Evolutionary conservation across 2,888 invertebrate genomes (phyloP), one percentile per base, ranked within the genome.

Genomic region (Dorcus hopei): DNA sequence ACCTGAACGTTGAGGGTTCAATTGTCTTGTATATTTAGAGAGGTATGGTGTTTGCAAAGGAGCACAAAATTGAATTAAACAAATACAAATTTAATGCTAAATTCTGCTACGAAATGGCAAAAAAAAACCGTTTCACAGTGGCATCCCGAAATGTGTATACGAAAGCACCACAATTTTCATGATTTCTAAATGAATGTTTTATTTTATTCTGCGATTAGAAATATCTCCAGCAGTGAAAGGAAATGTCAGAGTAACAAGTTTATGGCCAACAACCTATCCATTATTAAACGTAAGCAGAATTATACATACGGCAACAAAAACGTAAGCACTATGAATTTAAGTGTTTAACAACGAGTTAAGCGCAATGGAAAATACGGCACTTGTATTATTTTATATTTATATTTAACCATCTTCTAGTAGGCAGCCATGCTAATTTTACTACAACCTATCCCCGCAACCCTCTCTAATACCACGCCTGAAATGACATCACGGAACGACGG

Each of bases 351-450:
- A 16, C 7, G 7, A 42, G 9, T 42, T 14, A 16, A 42, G 14
- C 14, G 11, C 11, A 9, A 38, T 39, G 26, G 40, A 48, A 39
- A n/a, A 48, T n/a, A 11, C 16, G 38, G 47, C 38, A 54, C 45
- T 54, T 54, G 47, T 45, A 56, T 56, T 23, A 14, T 51, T 51
- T 50, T 39, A 47, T 50, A 56, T 56, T 56, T 50, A 51, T 50
- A 56, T 56, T 56, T 56, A 51, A 51, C 50, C 56, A 56, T 50
- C 56, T 42, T 56, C 51, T 50, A 70, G 71, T 63, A 63, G 71
- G 74, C 76, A 71, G 75, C 76, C 76, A 77, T 77, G 77, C 78
- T 74, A 77, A 74, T 76, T 76, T 77, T 72, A 70, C 70, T 68
- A 67, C 66, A 68, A 67, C 67, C 68, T 61, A 65, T 64, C 73